phyloP scores from a whole-genome alignment of 2,113 vertebrate species.

The Corythoichthys haematopterus region DNA sequence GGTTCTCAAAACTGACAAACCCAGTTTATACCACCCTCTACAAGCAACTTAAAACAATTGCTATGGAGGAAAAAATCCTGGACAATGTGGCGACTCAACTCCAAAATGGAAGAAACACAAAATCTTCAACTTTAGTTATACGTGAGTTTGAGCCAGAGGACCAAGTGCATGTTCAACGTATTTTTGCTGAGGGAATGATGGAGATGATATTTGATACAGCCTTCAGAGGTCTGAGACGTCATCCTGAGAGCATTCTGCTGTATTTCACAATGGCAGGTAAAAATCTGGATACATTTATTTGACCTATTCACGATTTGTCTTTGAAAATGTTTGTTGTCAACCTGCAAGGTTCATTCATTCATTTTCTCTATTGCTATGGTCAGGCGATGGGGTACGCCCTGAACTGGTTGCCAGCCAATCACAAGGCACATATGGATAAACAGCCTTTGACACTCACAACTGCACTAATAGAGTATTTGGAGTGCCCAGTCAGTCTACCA shows the following conservation, averaged over 20 bases:
- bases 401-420: too few species aligned
- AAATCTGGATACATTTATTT: background rate
- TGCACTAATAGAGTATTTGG: too few species aligned
- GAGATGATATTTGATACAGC: constrained; percentile 55
- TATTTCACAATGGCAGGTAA: constrained; percentile 31
- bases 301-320: background rate
- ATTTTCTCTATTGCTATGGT: too few species aligned
- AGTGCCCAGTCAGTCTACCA: too few species aligned
- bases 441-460: too few species aligned
- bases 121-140: constrained; percentile 7
- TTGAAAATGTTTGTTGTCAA: background rate
- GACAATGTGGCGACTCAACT: background rate
- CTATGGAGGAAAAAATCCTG: constrained; percentile 6
- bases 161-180: constrained; percentile 16
- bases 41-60: background rate
- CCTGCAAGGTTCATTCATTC: too few species aligned
- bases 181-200: constrained; percentile 47
- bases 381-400: too few species aligned
- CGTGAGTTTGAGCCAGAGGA: constrained; percentile 33
- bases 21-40: background rate
- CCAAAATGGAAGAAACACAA: background rate
- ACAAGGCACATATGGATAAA: too few species aligned
- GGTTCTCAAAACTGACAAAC: background rate
- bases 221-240: constrained; percentile 43
- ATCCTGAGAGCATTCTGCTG: constrained; percentile 47